Percentiles rank a stretch among this genome's conserved stretches.
phyloP scores from a whole-genome alignment of 2,113 vertebrate genomes.

The Falco punctatus region DNA sequence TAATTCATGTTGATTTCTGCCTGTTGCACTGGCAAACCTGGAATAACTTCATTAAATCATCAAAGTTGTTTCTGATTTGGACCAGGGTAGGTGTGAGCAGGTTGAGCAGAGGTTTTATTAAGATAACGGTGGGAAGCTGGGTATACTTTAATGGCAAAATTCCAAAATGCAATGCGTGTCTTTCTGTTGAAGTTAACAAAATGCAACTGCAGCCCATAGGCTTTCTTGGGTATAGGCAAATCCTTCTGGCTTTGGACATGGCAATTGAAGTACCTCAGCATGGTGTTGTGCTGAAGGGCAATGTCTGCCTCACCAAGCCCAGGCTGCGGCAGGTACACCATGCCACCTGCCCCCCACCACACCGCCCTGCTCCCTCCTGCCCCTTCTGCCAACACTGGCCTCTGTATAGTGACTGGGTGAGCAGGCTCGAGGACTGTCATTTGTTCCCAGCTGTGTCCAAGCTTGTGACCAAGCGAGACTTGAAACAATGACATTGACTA shows the following conservation, averaged over 20 bases:
- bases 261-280: not conserved
- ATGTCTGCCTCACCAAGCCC: fast-evolving
- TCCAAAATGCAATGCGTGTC: not conserved
- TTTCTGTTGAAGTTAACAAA: not conserved
- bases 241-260: fast-evolving
- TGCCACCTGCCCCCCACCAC: too few species aligned
- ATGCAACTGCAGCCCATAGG: not conserved
- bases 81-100: not conserved
- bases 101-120: not conserved
- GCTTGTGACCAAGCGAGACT: not conserved
- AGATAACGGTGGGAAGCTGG: not conserved
- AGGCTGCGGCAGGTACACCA: fast-evolving
- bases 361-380: fast-evolving
- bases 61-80: not conserved
- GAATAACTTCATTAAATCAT: not conserved
- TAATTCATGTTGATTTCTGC: not conserved
- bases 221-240: not conserved
- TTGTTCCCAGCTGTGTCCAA: not conserved
- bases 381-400: fast-evolving
- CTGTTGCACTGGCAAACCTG: not conserved
- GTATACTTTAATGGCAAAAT: not conserved
- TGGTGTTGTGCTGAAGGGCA: not conserved
- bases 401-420: fast-evolving
- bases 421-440: fast-evolving
- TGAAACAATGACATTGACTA: not conserved